Conservation (phyloP, 2,113 vertebrate genomes). For the Cygnus buccinator region DNA sequence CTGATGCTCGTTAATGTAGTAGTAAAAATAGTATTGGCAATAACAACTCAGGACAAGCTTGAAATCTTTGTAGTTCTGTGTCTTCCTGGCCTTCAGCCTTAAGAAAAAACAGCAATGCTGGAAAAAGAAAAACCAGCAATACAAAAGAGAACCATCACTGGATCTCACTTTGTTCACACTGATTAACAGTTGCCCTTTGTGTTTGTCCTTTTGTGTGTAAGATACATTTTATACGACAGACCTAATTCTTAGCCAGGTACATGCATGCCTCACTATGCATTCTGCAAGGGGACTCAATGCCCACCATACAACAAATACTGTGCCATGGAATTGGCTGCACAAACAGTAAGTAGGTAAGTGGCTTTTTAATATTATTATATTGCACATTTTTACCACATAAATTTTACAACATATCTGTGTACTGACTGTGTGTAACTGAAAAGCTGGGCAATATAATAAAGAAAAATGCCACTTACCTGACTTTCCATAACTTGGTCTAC, state of each 20-base stretch:
- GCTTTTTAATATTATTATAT: slow-evolving; percentile 52
- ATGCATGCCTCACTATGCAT: too few species aligned
- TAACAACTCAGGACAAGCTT: background rate
- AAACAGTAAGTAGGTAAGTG: background rate
- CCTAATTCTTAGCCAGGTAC: background rate
- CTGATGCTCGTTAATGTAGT: background rate
- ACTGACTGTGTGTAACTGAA: background rate
- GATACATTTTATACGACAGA: background rate
- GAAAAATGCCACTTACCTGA: slow-evolving; percentile 56
- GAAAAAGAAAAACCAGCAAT: background rate
- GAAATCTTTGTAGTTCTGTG: background rate
- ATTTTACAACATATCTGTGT: background rate
- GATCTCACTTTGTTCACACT: background rate
- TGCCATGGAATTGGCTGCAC: background rate
- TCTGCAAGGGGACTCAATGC: background rate
- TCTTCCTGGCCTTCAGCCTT: background rate
- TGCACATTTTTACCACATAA: background rate
- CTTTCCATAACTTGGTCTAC: background rate
- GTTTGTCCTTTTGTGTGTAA: background rate
- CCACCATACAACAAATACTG: background rate
- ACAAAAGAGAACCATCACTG: background rate
- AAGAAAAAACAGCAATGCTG: background rate
- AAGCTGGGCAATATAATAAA: slow-evolving; percentile 54
- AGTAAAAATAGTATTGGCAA: background rate
- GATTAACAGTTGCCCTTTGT: background rate